Evolutionary conservation across 2,113 vertebrate species (phyloP).

Genomic region (Oophaga pumilio): DNA sequence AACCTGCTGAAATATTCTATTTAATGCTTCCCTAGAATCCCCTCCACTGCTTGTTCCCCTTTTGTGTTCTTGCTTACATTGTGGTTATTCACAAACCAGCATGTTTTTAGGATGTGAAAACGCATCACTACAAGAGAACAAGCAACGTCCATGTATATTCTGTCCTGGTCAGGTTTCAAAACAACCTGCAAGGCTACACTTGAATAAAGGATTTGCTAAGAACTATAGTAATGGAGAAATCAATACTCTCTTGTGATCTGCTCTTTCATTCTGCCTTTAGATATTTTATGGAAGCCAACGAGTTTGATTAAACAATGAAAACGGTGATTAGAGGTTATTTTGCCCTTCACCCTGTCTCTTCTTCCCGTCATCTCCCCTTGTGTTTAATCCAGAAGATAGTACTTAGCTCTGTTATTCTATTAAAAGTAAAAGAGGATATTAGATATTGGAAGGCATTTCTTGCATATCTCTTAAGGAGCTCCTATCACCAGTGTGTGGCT

Average conservation of each 20-base stretch:
- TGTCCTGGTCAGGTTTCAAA: background rate
- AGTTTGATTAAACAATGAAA: constrained; percentile 1
- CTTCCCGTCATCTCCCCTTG: background rate
- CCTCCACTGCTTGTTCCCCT: background rate
- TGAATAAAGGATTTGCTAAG: background rate
- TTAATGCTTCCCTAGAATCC: background rate
- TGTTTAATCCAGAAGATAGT: background rate
- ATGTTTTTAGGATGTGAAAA: background rate
- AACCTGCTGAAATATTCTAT: no score
- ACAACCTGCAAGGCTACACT: background rate
- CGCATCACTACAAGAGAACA: background rate
- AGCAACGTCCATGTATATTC: background rate
- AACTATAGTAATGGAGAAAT: background rate
- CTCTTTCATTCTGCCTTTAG: background rate
- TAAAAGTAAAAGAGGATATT: no score
- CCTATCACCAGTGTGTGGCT: no score
- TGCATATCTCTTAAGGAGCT: no score
- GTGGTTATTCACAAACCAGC: background rate
- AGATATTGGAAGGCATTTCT: no score
- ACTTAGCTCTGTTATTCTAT: background rate
- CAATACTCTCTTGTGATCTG: background rate
- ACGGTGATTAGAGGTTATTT: background rate
- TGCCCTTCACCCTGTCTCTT: background rate
- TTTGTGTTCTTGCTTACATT: background rate
- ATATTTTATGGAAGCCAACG: background rate